These are phyloP conservation scores for Trissolcus brochymenae DNA, from an alignment of 2,888 invertebrate genomes.

Conservation along the genomic window DNA sequence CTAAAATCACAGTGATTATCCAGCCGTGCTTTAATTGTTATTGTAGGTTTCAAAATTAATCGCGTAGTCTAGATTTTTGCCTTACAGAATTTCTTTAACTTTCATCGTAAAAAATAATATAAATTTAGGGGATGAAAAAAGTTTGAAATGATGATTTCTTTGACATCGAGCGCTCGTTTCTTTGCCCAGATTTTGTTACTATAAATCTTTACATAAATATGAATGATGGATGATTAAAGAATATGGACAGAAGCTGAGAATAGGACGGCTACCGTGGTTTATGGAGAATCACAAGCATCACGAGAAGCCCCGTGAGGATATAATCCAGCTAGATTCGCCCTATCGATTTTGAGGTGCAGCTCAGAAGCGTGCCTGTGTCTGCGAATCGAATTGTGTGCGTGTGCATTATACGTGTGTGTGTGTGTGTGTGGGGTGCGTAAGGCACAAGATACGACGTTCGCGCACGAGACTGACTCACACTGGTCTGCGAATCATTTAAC, in stretches of 20 bases:
- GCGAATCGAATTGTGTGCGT: slow-evolving; percentile 13
- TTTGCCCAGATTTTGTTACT: too few species aligned
- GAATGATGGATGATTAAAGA: slow-evolving; percentile 31
- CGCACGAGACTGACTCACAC: slow-evolving; percentile 65
- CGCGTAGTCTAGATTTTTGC: too few species aligned
- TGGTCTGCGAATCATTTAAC: slow-evolving; percentile 57
- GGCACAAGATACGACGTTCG: slow-evolving; percentile 54
- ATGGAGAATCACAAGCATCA: slow-evolving; percentile 71
- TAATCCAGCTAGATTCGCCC: slow-evolving; percentile 75
- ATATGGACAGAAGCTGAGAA: slow-evolving; percentile 35
- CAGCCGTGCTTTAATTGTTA: too few species aligned
- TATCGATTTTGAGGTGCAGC: slow-evolving; percentile 75
- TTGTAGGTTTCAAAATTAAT: too few species aligned
- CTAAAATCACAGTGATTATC: slow-evolving; percentile 1
- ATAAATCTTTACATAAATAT: not conserved
- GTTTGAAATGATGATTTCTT: too few species aligned
- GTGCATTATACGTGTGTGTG: slow-evolving; percentile 30
- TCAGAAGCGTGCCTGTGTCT: slow-evolving; percentile 56
- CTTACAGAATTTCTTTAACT: too few species aligned
- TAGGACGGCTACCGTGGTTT: slow-evolving; percentile 65
- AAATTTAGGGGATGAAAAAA: too few species aligned
- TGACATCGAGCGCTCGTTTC: too few species aligned
- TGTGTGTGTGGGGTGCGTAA: slow-evolving; percentile 47
- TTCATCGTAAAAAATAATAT: too few species aligned
- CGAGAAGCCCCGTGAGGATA: slow-evolving; percentile 75